Conservation (phyloP, 2,797 vertebrate genomes). For the Spizella passerina region DNA sequence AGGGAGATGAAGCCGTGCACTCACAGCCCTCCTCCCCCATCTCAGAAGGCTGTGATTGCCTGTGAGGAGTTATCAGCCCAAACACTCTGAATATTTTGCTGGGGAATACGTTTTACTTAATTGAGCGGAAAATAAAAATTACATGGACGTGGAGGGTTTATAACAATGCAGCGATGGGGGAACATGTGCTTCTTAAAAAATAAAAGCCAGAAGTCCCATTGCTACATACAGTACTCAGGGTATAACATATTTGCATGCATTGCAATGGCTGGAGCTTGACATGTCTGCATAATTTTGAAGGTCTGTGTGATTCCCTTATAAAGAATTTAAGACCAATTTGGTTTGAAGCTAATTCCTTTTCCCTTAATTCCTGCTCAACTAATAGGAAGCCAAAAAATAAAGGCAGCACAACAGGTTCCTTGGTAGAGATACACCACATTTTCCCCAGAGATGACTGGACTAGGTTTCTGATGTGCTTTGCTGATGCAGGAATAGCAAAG, state of each 20-base stretch:
- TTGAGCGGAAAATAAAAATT: conserved; percentile 19
- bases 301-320: conserved; percentile 6
- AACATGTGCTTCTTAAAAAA: neutral
- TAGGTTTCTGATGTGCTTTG: neutral
- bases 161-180: neutral
- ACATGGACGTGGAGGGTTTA: neutral
- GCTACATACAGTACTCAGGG: neutral
- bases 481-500: neutral
- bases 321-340: conserved; percentile 26
- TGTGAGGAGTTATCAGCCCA: neutral
- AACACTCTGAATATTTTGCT: conserved; percentile 7
- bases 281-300: conserved; percentile 1
- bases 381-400: conserved; percentile 7
- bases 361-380: conserved; percentile 1
- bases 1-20: rapidly evolving
- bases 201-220: neutral
- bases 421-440: neutral
- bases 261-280: neutral
- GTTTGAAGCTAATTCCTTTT: conserved; percentile 34
- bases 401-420: neutral
- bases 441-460: neutral
- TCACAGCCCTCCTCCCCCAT: neutral
- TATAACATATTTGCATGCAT: neutral
- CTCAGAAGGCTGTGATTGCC: neutral
- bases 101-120: neutral